Base-by-base conservation (phyloP, 2,888 invertebrate genomes). In the Synanthedon tipuliformis region DNA sequence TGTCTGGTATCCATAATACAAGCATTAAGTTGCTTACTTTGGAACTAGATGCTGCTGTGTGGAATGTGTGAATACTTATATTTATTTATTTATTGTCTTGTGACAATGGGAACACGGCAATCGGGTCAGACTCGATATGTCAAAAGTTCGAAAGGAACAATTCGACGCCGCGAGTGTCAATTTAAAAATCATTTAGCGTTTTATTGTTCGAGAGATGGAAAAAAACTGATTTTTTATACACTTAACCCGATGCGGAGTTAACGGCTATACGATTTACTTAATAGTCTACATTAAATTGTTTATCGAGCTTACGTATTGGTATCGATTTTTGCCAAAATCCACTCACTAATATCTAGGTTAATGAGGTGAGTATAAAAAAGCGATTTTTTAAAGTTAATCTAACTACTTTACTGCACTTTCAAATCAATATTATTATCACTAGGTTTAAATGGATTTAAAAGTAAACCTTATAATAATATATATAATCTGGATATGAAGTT, bases 161-260 rank as follows among this genome's bases (percentile, higher is more conserved):
- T 67, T 61, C 57, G 60, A 64, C 64, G 61, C 68, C 60, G 59
- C 60, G 57, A 64, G 65, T 64, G 68, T 72, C 79, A 71, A 76
- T 82, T 75, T 78, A 81, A 82, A 78, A 73, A 59, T 69, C 77
- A 72, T 84, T 80, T 83, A 81, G 69, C 56, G 70, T 80, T 70
- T 73, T 81, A 81, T 75, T 67, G 52, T 13, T 48, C 16, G 16
- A 49, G 12, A 49, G 23, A 18, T 49, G 49, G 18, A 49, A 49
- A 49, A 16, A 45, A 45, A 13, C 12, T n/a, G 13, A 45, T 45
- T 13, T 45, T 45, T 45, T 45, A 15, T 45, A 45, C 45, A 45
- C 45, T 45, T 45, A 45, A 45, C n/a, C 15, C 12, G 45, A 12
- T 15, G 45, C 13, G 5, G 45, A 45, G 45, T n/a, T 45, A 45